Conservation (phyloP, 92 coral and sea anemone species). For the Porites lobata region DNA sequence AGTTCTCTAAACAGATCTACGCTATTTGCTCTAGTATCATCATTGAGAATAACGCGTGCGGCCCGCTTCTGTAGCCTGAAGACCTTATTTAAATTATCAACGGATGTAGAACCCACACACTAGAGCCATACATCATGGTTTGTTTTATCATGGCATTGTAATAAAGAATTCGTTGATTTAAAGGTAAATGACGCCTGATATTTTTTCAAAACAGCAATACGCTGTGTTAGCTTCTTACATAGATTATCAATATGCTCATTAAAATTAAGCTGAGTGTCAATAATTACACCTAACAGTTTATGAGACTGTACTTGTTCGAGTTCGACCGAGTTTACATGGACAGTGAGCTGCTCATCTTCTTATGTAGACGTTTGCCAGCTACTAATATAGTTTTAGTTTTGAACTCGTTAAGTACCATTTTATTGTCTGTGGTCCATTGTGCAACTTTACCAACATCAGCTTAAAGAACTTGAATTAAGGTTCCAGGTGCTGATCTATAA, state of each 20-base stretch:
- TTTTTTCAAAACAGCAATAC: conserved; percentile 55
- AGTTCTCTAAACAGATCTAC: conserved; percentile 57
- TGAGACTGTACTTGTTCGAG: conserved; percentile 44
- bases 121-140: too few relatives aligned
- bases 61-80: conserved; percentile 69
- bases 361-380: conserved; percentile 42
- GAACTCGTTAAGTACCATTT: background rate
- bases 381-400: conserved; percentile 38
- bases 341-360: conserved; percentile 43
- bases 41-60: conserved; percentile 64
- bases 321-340: conserved; percentile 38
- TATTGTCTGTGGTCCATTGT: too few relatives aligned
- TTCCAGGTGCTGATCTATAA: too few relatives aligned
- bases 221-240: conserved; percentile 58
- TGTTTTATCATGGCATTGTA: too few relatives aligned
- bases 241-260: conserved; percentile 40
- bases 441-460: too few relatives aligned
- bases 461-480: too few relatives aligned
- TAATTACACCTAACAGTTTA: too few relatives aligned
- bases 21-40: conserved; percentile 62
- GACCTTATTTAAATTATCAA: conserved; percentile 54
- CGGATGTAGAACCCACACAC: conserved; percentile 39
- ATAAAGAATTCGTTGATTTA: conserved; percentile 39
- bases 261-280: conserved; percentile 60
- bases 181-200: background rate